These are phyloP conservation scores for Anser cygnoides DNA, from an alignment of 2,113 vertebrate species.

Conservation along the genomic window DNA sequence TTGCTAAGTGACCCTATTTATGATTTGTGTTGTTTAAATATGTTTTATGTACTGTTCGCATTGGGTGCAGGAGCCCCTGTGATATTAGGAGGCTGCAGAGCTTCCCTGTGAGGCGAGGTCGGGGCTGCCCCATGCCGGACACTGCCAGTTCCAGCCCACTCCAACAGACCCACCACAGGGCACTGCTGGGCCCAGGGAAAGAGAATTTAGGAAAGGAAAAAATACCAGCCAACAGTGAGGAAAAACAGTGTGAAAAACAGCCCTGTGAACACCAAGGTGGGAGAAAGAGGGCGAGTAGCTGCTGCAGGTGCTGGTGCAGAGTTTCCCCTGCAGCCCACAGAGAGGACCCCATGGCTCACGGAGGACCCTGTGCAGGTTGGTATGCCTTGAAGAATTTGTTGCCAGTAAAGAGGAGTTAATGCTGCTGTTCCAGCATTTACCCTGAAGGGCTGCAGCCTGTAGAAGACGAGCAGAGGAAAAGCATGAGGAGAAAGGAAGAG, in stretches of 20 bases:
- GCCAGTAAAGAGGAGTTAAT: background rate
- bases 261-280: background rate
- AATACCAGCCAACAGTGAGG: background rate
- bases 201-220: background rate
- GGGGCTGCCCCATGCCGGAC: background rate
- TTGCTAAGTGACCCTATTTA: background rate
- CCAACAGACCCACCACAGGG: rapidly evolving
- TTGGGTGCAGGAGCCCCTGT: background rate
- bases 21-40: rapidly evolving
- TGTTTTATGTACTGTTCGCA: background rate
- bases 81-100: background rate
- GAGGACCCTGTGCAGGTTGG: background rate
- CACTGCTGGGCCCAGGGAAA: background rate
- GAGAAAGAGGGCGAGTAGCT: background rate
- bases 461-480: background rate
- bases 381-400: background rate
- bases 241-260: background rate
- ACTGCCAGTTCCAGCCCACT: background rate
- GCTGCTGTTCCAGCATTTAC: background rate
- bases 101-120: background rate
- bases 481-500: background rate
- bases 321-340: background rate
- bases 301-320: background rate
- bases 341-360: background rate
- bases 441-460: background rate